These are phyloP conservation scores for Caenorhabditis doughertyi DNA, from an alignment of 2,888 invertebrate genomes.

Conservation along the genomic window DNA sequence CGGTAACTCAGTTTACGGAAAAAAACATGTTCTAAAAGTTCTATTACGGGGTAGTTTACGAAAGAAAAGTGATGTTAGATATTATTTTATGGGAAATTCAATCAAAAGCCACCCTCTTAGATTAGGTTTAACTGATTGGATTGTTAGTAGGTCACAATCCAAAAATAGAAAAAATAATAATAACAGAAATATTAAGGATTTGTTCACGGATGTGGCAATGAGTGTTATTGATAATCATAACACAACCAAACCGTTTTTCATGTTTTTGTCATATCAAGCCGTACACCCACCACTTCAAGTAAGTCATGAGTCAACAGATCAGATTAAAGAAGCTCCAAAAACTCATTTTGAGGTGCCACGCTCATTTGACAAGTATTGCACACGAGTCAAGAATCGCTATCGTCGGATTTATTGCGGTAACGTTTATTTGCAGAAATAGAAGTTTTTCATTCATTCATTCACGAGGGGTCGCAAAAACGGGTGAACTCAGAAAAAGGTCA, in stretches of 20 bases:
- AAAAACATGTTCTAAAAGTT: too few species aligned
- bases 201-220: slow-evolving; percentile 77
- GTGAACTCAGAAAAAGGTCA: slow-evolving; percentile 27
- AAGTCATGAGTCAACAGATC: slow-evolving; percentile 11
- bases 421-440: slow-evolving; percentile 23
- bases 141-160: not conserved
- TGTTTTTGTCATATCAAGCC: slow-evolving; percentile 82
- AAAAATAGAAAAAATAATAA: not conserved
- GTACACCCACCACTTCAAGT: slow-evolving; percentile 82
- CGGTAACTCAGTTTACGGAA: slow-evolving; percentile 70
- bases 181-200: slow-evolving; percentile 65
- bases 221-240: slow-evolving; percentile 72
- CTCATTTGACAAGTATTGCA: slow-evolving; percentile 73
- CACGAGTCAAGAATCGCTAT: slow-evolving; percentile 65
- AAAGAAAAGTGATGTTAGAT: too few species aligned
- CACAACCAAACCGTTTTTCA: slow-evolving; percentile 79
- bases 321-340: slow-evolving; percentile 1
- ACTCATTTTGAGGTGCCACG: slow-evolving; percentile 68
- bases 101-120: not conserved
- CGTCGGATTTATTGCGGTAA: slow-evolving; percentile 78
- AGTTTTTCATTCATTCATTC: not conserved
- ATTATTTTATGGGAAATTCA: too few species aligned
- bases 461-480: not conserved
- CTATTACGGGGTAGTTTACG: too few species aligned
- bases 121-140: not conserved